Evolutionary conservation across 2,888 invertebrate species (phyloP).

Genomic region (Entomobrya proxima): DNA sequence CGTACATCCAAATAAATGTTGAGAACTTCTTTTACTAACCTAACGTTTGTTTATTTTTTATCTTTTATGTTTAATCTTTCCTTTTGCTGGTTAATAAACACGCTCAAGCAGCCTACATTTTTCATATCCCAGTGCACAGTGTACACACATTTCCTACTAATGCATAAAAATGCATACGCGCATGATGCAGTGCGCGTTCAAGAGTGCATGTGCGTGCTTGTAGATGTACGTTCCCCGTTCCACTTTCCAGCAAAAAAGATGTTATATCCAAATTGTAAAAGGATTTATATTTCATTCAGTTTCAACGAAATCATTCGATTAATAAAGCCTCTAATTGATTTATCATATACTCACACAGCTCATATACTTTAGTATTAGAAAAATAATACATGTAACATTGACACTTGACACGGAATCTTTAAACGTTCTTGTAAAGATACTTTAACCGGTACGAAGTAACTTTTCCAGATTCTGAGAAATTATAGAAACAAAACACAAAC

Average conservation of each 20-base stretch:
- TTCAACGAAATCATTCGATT: neutral
- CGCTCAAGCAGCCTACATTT: slow-evolving; percentile 23
- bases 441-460: too few relatives aligned
- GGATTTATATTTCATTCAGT: neutral
- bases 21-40: slow-evolving; percentile 46
- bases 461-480: too few relatives aligned
- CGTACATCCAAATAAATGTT: slow-evolving; percentile 55
- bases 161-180: slow-evolving; percentile 22
- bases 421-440: neutral
- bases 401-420: slow-evolving; percentile 43
- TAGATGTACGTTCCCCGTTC: neutral
- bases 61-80: slow-evolving; percentile 59
- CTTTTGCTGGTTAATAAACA: slow-evolving; percentile 42
- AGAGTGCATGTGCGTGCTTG: neutral
- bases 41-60: slow-evolving; percentile 60
- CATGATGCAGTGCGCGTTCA: neutral
- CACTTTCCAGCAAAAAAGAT: neutral
- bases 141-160: neutral
- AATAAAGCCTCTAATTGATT: neutral
- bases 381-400: slow-evolving; percentile 6
- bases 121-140: too few relatives aligned
- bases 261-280: neutral
- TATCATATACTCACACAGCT: neutral
- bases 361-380: neutral
- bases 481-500: too few relatives aligned